Evolutionary conservation across 2,797 vertebrate genomes (phyloP).

Genomic region (Smutsia gigantea): DNA sequence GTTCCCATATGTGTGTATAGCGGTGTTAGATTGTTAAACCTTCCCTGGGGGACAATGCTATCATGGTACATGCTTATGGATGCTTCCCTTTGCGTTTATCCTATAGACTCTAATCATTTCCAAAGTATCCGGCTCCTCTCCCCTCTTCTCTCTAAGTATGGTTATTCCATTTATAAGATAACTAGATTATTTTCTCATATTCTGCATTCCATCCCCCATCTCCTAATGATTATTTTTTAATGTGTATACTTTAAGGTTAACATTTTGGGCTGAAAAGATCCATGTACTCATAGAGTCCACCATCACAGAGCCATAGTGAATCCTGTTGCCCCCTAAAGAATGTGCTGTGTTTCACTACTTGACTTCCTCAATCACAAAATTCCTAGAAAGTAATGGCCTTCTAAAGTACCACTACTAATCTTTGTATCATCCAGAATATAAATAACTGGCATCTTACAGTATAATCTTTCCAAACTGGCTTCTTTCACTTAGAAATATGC

Average conservation of each 20-base stretch:
- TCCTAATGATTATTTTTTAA: neutral
- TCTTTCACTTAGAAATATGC: neutral
- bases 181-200: neutral
- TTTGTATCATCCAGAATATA: neutral
- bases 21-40: neutral
- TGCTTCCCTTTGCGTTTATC: neutral
- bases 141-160: neutral
- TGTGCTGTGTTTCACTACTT: neutral
- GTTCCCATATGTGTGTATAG: rapidly evolving
- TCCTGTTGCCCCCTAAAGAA: neutral
- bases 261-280: neutral
- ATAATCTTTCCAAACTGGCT: neutral
- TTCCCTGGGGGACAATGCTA: neutral
- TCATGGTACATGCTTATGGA: neutral
- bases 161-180: neutral
- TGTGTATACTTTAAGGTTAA: neutral
- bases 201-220: neutral
- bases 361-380: neutral
- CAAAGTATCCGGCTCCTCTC: neutral
- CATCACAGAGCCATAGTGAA: neutral
- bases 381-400: neutral
- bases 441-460: neutral
- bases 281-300: neutral
- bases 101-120: neutral
- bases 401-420: neutral